Evolutionary conservation across 2,888 invertebrate genomes (phyloP).

Genomic region (Litoditis marina): DNA sequence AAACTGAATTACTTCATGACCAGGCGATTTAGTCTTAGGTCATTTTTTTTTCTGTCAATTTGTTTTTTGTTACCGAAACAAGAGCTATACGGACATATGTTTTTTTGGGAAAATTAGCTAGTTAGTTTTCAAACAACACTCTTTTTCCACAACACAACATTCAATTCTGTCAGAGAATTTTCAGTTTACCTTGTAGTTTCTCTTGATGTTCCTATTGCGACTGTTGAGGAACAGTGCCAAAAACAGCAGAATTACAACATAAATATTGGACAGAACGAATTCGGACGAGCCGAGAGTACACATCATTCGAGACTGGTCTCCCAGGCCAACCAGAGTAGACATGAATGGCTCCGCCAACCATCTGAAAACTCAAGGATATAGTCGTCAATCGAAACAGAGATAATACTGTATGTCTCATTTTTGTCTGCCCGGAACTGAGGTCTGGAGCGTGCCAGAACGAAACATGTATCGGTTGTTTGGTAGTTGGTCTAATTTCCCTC

Average conservation of each 20-base stretch:
- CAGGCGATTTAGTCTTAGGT: too few species aligned
- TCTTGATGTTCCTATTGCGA: constrained; percentile 57
- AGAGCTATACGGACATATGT: too few species aligned
- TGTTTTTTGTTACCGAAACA: too few species aligned
- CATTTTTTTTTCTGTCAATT: too few species aligned
- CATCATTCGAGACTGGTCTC: constrained; percentile 40
- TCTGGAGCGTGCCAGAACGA: too few species aligned
- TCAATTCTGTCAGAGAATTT: not conserved
- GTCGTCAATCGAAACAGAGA: too few species aligned
- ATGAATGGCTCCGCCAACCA: constrained; percentile 52
- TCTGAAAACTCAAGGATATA: too few species aligned
- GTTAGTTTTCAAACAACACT: not conserved
- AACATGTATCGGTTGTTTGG: too few species aligned
- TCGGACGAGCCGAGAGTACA: constrained; percentile 39
- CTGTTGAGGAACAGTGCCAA: constrained; percentile 55
- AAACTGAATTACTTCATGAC: too few species aligned
- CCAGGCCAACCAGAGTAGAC: constrained; percentile 40
- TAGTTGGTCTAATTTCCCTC: too few species aligned
- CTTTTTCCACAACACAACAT: not conserved
- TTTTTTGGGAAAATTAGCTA: not conserved
- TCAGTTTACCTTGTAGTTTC: constrained; percentile 61
- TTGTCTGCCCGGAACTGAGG: too few species aligned
- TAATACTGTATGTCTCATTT: too few species aligned
- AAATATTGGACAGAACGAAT: constrained; percentile 49
- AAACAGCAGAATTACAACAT: constrained; percentile 54